Conservation (phyloP, 2,888 invertebrate genomes). For the Quadriops clusia region DNA sequence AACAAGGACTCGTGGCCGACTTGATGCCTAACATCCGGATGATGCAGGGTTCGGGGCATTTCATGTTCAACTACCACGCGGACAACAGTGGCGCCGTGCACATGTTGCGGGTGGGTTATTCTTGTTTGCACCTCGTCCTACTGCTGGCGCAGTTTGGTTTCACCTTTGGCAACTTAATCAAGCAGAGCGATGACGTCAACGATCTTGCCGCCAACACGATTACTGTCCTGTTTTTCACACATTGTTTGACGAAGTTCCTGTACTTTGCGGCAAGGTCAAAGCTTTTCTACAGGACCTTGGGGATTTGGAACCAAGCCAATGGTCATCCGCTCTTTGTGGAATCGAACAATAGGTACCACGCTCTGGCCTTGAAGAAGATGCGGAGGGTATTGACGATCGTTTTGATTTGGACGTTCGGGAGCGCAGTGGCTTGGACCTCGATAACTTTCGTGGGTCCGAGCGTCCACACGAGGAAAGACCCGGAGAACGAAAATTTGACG, state of each 20-base stretch:
- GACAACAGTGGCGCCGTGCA: constrained; percentile 44
- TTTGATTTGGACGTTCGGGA: constrained; percentile 45
- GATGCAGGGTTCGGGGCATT: constrained; percentile 68
- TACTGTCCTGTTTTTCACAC: constrained; percentile 69
- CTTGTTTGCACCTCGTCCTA: constrained; percentile 47
- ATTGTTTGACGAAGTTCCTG: constrained; percentile 59
- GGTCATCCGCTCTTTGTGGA: constrained; percentile 75
- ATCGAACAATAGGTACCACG: constrained; percentile 60
- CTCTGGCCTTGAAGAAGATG: constrained; percentile 63
- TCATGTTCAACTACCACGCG: constrained; percentile 64
- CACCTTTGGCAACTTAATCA: constrained; percentile 55
- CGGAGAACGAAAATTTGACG: constrained; percentile 58
- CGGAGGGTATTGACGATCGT: constrained; percentile 58
- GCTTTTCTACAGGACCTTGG: constrained; percentile 64
- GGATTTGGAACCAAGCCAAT: constrained; percentile 76
- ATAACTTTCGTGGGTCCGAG: constrained; percentile 74
- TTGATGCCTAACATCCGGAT: constrained; percentile 71
- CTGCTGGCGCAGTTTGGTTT: constrained; percentile 50
- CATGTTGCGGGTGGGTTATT: constrained; percentile 46
- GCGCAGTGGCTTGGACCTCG: constrained; percentile 62
- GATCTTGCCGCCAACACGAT: constrained; percentile 64
- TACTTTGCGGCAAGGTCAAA: constrained; percentile 65
- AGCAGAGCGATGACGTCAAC: constrained; percentile 65
- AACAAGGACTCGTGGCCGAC: constrained; percentile 67
- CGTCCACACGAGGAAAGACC: constrained; percentile 51